Evolutionary conservation across 2,888 invertebrate species (phyloP).

Genomic region (Myathropa florea): DNA sequence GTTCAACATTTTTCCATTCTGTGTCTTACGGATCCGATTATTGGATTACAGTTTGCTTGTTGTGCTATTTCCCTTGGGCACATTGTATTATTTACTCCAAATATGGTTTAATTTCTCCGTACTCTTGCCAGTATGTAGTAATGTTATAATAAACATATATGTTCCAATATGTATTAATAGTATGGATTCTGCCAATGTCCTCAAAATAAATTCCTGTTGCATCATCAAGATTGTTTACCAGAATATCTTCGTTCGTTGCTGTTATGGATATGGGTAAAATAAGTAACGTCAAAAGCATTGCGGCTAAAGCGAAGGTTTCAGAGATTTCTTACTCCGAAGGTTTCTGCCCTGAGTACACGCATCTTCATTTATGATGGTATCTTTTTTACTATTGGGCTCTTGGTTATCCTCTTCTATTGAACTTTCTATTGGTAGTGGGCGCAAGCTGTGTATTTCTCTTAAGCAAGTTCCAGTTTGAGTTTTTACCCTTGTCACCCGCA

Average conservation of each 20-base stretch:
- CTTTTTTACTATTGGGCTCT: neutral
- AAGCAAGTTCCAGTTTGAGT: neutral
- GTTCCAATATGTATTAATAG: neutral
- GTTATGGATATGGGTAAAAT: neutral
- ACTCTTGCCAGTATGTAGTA: neutral
- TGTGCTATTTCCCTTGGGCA: too few species aligned
- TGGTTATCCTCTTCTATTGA: neutral
- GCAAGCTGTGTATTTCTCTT: too few species aligned
- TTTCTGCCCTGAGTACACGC: neutral
- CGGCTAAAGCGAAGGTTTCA: neutral
- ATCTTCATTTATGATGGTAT: neutral
- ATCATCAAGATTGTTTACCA: neutral
- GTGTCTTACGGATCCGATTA: neutral
- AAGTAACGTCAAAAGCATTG: neutral
- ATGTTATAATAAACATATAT: neutral
- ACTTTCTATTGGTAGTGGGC: neutral
- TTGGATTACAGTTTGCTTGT: neutral
- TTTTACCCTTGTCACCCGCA: neutral
- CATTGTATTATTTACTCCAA: neutral
- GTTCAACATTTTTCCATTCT: neutral
- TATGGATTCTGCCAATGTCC: neutral
- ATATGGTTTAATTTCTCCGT: neutral
- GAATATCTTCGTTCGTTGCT: too few species aligned
- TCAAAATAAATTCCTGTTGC: neutral
- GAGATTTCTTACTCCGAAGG: neutral